Evolutionary conservation across 2,113 vertebrate genomes (phyloP).

Genomic region (Piprites chloris): DNA sequence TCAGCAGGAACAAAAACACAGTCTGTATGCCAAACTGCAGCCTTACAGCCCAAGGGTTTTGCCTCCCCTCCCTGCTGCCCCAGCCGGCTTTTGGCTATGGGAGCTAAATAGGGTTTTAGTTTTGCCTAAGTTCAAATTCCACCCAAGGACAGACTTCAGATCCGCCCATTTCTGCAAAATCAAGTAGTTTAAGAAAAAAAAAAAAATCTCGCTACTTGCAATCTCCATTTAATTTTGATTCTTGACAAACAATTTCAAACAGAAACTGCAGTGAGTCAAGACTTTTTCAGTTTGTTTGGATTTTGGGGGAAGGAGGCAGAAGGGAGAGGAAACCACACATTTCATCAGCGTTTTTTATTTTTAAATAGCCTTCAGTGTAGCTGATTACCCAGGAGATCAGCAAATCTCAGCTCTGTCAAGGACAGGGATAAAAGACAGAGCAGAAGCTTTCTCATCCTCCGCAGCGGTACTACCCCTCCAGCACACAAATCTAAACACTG

Average conservation of each 20-base stretch:
- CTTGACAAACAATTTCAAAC: conserved; percentile 32
- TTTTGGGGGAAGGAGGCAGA: conserved; percentile 27
- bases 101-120: neutral
- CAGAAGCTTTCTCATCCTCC: conserved; percentile 17
- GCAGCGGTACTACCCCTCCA: neutral
- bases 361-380: conserved; percentile 33
- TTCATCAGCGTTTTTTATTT: conserved; percentile 50
- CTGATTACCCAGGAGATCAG: conserved; percentile 19
- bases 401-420: conserved; percentile 49
- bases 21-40: neutral
- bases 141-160: neutral
- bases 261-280: neutral
- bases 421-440: conserved; percentile 1
- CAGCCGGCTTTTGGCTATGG: neutral
- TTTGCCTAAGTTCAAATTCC: neutral
- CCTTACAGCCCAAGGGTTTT: neutral
- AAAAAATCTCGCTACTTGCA: neutral
- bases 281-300: conserved; percentile 29
- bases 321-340: conserved; percentile 51
- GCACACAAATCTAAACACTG: conserved; percentile 11
- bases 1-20: conserved; percentile 6
- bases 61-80: neutral
- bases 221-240: conserved; percentile 10
- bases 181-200: neutral
- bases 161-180: neutral